Evolutionary conservation across 1,140 invertebrate genomes (phyloP), one percentile per base, ranked within the genome.

Genomic region (Trichoplusia ni): DNA sequence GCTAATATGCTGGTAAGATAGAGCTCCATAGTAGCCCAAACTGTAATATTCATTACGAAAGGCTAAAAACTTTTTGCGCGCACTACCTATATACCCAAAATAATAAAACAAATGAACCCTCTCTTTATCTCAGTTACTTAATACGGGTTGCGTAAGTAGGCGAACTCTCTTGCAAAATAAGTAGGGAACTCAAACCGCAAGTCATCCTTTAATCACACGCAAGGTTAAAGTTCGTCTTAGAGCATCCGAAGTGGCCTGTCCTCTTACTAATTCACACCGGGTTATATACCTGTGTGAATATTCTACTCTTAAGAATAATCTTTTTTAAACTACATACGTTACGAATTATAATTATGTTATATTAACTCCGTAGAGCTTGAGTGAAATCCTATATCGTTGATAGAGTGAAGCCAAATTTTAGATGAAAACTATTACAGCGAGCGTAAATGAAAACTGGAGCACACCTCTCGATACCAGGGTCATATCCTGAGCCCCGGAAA

Each of bases 161-260:
- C 7, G 13, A 21, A 35, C 29, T 54, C 19, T 8, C 11, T n/a
- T 16, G 27, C 31, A 37, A 54, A 54, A 54, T 54, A 54, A 54
- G 19, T 38, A 54, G 13, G 51, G 21, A 54, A 18, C 44, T 47
- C 44, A 47, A 47, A 38, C 51, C 51, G 19, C 51, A 54, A 38
- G 51, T 54, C 51, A 54, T 38, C 33, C 51, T 54, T 51, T 54
- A 54, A 54, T 54, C 33, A 37, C 35, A 54, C 33, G 33, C 16
- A 38, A 38, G 35, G 51, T 38, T 54, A 14, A 54, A 54, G 51
- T 54, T 54, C 33, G 35, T 16, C 47, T 54, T 21, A 54, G 51
- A 40, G 27, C 51, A 54, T 54, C 35, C 6, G 27, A 33, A 54
- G 51, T 16, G 21, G 51, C 18, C 13, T 54, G 21, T 54, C 51